Conservation (phyloP, 2,113 vertebrate genomes). For the Heloderma charlesbogerti region DNA sequence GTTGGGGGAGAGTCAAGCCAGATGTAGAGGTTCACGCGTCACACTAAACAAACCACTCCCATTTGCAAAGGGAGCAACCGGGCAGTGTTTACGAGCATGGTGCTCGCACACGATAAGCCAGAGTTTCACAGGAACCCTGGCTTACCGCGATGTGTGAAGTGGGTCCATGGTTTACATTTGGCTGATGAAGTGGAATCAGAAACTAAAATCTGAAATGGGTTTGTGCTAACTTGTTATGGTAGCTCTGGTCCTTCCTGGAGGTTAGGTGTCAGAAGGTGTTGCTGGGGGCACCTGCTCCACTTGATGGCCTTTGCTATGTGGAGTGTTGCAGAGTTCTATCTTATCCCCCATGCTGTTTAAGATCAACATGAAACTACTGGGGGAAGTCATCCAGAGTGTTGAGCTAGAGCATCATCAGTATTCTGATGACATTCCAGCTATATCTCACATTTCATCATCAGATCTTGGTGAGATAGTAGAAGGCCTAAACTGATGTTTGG, state of each 20-base stretch:
- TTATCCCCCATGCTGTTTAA: background rate
- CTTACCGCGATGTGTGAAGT: no score
- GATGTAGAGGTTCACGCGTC: no score
- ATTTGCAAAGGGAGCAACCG: no score
- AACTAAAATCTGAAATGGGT: background rate
- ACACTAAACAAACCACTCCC: no score
- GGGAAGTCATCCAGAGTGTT: background rate
- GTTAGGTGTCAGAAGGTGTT: background rate
- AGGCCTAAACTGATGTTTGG: background rate
- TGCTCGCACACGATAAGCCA: no score
- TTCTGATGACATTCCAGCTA: background rate
- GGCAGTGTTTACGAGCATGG: no score
- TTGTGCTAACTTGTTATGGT: background rate
- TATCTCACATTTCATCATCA: background rate
- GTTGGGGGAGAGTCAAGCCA: no score
- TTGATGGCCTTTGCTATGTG: background rate
- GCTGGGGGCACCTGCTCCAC: background rate
- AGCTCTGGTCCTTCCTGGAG: background rate
- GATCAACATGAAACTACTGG: background rate
- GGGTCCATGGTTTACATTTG: background rate
- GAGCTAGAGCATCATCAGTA: background rate
- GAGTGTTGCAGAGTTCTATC: background rate
- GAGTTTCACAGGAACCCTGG: no score
- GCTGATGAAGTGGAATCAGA: background rate
- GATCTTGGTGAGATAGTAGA: background rate